Base-by-base conservation (phyloP, 1,140 invertebrate species). In the Glomeris maerens region DNA sequence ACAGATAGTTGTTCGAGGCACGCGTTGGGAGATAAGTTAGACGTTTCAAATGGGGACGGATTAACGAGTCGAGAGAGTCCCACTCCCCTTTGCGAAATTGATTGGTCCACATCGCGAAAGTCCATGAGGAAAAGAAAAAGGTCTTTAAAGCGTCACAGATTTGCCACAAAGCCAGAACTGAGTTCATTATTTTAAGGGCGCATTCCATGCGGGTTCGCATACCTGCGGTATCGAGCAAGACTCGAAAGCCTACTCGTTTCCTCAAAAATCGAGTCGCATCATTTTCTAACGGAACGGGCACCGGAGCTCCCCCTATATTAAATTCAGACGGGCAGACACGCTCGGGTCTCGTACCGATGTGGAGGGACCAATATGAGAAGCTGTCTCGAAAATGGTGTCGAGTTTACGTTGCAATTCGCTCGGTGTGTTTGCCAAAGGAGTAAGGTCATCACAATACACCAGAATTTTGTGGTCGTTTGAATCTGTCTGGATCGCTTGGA, bases 381-480 rank as follows among this genome's bases (percentile, higher is more conserved):
- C 20, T 14, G 51, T 27, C 13, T 13, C 5, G 2, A 14, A 5
- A 3, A 25, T 38, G 17, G 31, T 28, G 26, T 55, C 41, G 21
- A 55, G 51, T 26, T 23, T 14, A 3, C 7, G 5, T 28, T 58
- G 56, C 4, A 55, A 38, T 2, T 5, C 50, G 22, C 3, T 1
- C 2, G 41, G 10, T 3, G 23, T 26, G 4, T 14, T 13, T 2
- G 54, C 17, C 2, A 55, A 21, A 5, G 54, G 2, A 3, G 29
- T 50, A 3, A 57, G 29, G 36, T 55, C 54, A 27, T 55, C 54
- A 2, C 55, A 55, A 26, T 55, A 55, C 5, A 49, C 54, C 7
- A 57, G 20, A 7, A 46, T 4, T 3, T 10, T 4, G 10, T 38
- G 45, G 25, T 27, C 10, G 20, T 46, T 17, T 4, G 29, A 21